Evolutionary conservation across 2,113 vertebrate genomes (phyloP).

Genomic region (Bufo gargarizans): DNA sequence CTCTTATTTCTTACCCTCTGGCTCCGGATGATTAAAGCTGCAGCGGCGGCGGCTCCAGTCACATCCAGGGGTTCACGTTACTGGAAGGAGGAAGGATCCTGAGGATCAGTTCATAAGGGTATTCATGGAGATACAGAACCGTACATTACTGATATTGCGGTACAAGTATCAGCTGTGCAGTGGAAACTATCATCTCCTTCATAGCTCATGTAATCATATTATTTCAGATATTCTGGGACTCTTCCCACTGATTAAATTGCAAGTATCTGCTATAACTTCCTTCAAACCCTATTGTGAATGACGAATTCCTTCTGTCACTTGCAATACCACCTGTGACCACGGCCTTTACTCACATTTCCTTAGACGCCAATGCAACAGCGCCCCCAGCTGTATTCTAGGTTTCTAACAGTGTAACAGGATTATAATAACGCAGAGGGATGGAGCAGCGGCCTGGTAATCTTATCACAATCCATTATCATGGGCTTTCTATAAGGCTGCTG

Average conservation of each 20-base stretch:
- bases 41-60: background rate
- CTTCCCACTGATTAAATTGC: background rate
- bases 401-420: too few species aligned
- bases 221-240: background rate
- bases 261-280: background rate
- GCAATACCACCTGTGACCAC: background rate
- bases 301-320: background rate
- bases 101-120: background rate
- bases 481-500: too few species aligned
- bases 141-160: background rate
- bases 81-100: background rate
- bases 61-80: background rate
- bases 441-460: too few species aligned
- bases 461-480: too few species aligned
- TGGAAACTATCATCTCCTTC: background rate
- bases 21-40: constrained; percentile 22
- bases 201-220: background rate
- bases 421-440: too few species aligned
- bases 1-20: constrained; percentile 33
- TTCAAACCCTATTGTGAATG: background rate
- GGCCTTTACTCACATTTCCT: background rate
- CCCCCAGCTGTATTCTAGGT: background rate
- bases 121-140: background rate
- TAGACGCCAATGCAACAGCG: background rate
- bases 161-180: background rate